Base-by-base conservation (phyloP, 2,797 vertebrate genomes). In the Chloroceryle amazona region DNA sequence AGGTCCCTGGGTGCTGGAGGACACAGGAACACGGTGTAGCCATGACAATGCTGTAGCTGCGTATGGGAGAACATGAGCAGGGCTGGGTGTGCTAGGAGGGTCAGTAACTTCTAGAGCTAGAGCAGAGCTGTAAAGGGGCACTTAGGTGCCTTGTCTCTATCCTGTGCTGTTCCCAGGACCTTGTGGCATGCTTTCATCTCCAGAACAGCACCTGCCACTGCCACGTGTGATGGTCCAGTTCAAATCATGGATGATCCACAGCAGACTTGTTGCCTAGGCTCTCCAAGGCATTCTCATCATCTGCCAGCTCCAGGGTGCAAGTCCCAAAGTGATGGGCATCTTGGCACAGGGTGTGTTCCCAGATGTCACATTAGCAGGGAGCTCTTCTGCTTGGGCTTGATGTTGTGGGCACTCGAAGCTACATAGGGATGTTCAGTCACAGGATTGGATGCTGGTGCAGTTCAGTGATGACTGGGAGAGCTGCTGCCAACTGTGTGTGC, bases 371-470 rank as follows among this genome's bases (percentile, higher is more conserved):
- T 13, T 61, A 28, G 19, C 8, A 2, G 47, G n/a, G 22, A 67
- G 47, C 52, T 55, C 20, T 74, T 68, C 47, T 70, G 44, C 76
- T 44, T 62, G 74, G n/a, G 19, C 67, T 92, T 0, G 0, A 10
- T 17, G 26, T 13, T 54, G 55, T 9, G 2, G 54, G 12, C 79
- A 17, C 58, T 87, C 1, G 0, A 49, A 86, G 52, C 55, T 4
- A 0, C 3, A 0, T 13, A 37, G 58, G 22, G 61, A 37, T 41
- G 37, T 78, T 72, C 2, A 2, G 41, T 78, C 13, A 3, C 33
- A 29, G 70, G 73, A 49, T 22, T 72, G 80, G 58, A 16, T 52
- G 62, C 66, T 0, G 3, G 13, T 19, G 31, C 5, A 1, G 21
- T 74, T 65, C 66, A 11, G 14, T 49, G 54, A 55, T 72, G 87